phyloP scores from a whole-genome alignment of 2,797 vertebrate genomes.

The Sciurus carolinensis region DNA sequence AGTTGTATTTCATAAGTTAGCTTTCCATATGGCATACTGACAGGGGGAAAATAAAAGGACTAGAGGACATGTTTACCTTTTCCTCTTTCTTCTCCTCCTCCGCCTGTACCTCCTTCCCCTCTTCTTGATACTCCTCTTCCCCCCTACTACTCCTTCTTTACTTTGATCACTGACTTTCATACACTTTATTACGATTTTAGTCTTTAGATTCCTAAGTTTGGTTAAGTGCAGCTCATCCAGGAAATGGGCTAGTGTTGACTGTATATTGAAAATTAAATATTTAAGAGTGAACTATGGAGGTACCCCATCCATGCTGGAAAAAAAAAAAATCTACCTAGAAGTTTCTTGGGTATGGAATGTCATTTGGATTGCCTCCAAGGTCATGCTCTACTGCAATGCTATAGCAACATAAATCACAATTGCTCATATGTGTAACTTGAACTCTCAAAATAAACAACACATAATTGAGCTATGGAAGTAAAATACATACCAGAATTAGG shows the following conservation, averaged over 20 bases:
- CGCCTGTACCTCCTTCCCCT: background rate
- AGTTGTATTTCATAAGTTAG: background rate
- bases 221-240: slow-evolving; percentile 8
- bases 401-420: background rate
- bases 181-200: slow-evolving; percentile 30
- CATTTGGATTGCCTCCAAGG: background rate
- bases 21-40: background rate
- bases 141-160: background rate
- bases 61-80: background rate
- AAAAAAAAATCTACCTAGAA: slow-evolving; percentile 20
- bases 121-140: background rate
- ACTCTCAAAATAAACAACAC: background rate
- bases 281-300: background rate
- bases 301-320: background rate
- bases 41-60: background rate
- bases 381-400: background rate
- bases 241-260: background rate
- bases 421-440: background rate
- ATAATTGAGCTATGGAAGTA: background rate
- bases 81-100: too few species aligned
- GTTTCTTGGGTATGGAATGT: background rate
- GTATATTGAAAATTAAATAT: slow-evolving; percentile 34
- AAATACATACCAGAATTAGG: slow-evolving; percentile 72
- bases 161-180: background rate
- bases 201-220: slow-evolving; percentile 2